Conservation (phyloP, 2,113 vertebrate genomes). For the Mesembrinibis cayennensis region DNA sequence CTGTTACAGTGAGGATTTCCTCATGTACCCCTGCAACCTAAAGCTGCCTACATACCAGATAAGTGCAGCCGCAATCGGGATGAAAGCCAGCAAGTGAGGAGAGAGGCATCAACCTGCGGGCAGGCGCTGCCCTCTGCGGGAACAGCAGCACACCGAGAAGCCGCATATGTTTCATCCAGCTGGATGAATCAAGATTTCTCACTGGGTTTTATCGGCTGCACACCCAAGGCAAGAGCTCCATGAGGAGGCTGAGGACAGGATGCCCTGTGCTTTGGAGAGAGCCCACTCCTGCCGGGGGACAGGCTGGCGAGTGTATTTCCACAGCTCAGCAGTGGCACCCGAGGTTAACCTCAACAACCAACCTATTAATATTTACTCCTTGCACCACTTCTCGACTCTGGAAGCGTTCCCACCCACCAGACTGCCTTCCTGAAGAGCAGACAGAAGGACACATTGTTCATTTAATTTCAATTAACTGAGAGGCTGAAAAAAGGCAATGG, state of each 20-base stretch:
- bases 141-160: fast-evolving
- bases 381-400: background rate
- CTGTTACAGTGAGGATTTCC: background rate
- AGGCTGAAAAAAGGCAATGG: background rate
- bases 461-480: background rate
- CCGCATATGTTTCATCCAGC: fast-evolving
- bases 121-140: slow-evolving; percentile 66
- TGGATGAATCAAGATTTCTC: fast-evolving
- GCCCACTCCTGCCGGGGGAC: background rate
- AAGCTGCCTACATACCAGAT: fast-evolving
- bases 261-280: background rate
- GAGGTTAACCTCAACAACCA: background rate
- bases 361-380: background rate
- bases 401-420: background rate
- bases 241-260: background rate
- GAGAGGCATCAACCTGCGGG: fast-evolving
- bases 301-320: background rate
- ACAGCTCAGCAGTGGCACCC: background rate
- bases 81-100: fast-evolving
- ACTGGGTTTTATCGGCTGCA: fast-evolving
- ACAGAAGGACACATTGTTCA: slow-evolving; percentile 9
- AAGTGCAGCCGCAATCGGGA: fast-evolving
- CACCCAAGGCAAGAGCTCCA: background rate
- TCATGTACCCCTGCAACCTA: fast-evolving
- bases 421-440: background rate